phyloP scores from a whole-genome alignment of 1,140 invertebrate species.

The Lordiphosa mommai region DNA sequence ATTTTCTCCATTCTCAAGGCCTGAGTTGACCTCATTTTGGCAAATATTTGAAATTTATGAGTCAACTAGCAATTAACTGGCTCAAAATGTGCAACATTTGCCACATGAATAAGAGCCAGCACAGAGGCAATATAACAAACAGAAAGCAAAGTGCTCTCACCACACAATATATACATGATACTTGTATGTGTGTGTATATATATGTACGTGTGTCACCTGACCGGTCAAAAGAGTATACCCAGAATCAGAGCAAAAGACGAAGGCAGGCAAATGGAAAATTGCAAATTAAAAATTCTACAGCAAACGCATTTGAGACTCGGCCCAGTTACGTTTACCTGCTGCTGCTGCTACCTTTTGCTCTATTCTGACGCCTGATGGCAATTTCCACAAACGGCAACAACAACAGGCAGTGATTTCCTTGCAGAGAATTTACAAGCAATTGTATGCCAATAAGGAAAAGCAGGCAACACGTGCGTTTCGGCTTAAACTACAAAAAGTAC shows the following conservation, averaged over 20 bases:
- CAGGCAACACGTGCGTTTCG: conserved; percentile 57
- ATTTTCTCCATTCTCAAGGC: no score
- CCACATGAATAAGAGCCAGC: conserved; percentile 32
- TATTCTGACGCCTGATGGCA: conserved; percentile 41
- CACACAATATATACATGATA: background rate
- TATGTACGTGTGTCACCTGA: conserved; percentile 36
- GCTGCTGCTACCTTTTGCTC: background rate
- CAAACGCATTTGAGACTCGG: conserved; percentile 26
- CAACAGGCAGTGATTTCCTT: conserved; percentile 44
- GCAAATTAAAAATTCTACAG: conserved; percentile 60
- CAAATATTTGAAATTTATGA: conserved; percentile 37
- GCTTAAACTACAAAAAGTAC: conserved; percentile 16
- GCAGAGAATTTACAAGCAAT: conserved; percentile 60
- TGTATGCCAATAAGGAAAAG: conserved; percentile 64
- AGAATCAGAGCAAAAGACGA: conserved; percentile 4
- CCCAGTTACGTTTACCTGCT: background rate
- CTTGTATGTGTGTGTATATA: no score
- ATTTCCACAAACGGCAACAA: conserved; percentile 34
- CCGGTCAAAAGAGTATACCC: conserved; percentile 16
- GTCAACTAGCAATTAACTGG: conserved; percentile 37
- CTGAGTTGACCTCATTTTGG: no score
- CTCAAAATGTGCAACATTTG: conserved; percentile 37
- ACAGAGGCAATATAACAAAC: conserved; percentile 3
- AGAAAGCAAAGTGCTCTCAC: background rate
- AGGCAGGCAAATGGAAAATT: conserved; percentile 30